phyloP scores from a whole-genome alignment of 2,888 invertebrate genomes.

The Spatulosminthurus flaviceps region DNA sequence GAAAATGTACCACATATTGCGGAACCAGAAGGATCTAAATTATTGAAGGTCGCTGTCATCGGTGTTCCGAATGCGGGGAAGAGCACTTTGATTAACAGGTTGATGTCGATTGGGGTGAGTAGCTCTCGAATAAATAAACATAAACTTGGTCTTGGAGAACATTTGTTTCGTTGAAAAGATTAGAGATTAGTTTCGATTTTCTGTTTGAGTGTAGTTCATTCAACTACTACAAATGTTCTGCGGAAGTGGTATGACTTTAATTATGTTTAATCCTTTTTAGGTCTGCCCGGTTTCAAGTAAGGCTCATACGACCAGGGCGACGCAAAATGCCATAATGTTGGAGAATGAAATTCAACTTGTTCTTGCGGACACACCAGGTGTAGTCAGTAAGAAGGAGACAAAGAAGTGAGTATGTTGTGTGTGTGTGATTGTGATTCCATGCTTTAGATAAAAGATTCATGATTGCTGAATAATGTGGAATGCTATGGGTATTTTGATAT shows the following conservation, averaged over 20 bases:
- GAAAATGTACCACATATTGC: neutral
- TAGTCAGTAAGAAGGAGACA: slow-evolving; percentile 76
- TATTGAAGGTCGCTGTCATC: slow-evolving; percentile 78
- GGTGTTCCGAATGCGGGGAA: slow-evolving; percentile 96
- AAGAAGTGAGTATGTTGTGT: slow-evolving; percentile 71
- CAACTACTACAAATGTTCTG: too few species aligned
- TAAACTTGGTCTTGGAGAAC: too few species aligned
- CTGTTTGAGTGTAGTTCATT: too few species aligned
- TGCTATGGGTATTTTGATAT: too few species aligned
- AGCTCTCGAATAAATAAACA: neutral
- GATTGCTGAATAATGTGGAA: too few species aligned
- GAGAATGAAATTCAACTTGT: slow-evolving; percentile 85
- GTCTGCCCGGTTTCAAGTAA: slow-evolving; percentile 90
- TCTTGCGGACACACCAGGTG: slow-evolving; percentile 93
- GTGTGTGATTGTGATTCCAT: neutral
- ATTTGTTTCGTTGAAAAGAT: too few species aligned
- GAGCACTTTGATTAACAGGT: slow-evolving; percentile 89
- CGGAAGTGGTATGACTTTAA: too few species aligned
- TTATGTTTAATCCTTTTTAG: slow-evolving; percentile 68
- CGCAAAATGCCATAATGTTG: slow-evolving; percentile 78
- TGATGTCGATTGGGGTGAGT: slow-evolving; percentile 79
- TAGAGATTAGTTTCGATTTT: too few species aligned
- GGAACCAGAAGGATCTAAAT: slow-evolving; percentile 43
- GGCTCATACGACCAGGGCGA: slow-evolving; percentile 87
- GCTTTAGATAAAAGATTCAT: too few species aligned